phyloP scores from a whole-genome alignment of 2,797 vertebrate species.

The Limnodromus scolopaceus region DNA sequence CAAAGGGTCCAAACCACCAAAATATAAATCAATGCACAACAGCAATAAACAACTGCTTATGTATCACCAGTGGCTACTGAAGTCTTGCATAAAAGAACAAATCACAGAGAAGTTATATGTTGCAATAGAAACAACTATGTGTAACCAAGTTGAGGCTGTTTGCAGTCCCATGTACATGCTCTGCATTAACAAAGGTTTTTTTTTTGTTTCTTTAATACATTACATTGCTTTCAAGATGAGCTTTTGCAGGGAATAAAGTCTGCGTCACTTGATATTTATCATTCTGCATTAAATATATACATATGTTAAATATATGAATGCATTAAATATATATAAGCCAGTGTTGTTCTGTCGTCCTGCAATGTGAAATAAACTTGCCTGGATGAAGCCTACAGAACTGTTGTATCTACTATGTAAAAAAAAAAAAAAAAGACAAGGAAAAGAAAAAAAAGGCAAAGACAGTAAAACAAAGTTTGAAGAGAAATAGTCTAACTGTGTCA shows the following conservation, averaged over 20 bases:
- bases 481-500: not conserved
- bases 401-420: not conserved
- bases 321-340: not conserved
- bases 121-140: not conserved
- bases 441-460: rapidly evolving
- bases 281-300: not conserved
- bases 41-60: not conserved
- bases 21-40: not conserved
- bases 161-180: not conserved
- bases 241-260: not conserved
- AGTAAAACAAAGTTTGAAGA: not conserved
- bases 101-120: not conserved
- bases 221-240: not conserved
- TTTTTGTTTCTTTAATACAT: not conserved
- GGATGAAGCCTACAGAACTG: not conserved
- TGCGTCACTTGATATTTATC: not conserved
- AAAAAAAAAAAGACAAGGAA: rapidly evolving
- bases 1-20: not conserved
- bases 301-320: not conserved
- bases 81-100: not conserved
- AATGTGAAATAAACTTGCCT: not conserved
- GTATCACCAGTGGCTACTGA: not conserved
- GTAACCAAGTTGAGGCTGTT: not conserved
- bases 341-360: not conserved
- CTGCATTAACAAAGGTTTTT: not conserved